Conservation (phyloP, 2,797 vertebrate species). For the Melanotaenia maccullochi region DNA sequence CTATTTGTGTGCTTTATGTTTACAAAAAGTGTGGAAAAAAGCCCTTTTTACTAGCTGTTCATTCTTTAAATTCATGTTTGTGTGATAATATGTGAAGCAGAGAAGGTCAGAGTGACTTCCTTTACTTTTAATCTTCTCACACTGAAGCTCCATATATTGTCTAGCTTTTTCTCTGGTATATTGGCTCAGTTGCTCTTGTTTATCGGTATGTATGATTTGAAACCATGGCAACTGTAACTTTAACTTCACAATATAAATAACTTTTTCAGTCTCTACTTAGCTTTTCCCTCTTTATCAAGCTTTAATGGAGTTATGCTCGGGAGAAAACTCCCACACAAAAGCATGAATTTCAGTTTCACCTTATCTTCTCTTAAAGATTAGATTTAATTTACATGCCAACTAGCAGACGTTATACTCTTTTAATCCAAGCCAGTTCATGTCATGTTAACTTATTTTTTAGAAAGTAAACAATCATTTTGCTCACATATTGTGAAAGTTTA, state of each 20-base stretch:
- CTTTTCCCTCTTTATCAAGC: no score
- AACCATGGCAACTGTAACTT: not conserved
- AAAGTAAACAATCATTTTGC: not conserved
- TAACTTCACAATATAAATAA: not conserved
- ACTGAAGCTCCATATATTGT: no score
- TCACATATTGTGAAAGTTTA: not conserved
- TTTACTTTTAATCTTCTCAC: no score
- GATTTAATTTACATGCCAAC: no score
- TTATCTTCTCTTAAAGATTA: no score
- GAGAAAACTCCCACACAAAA: no score
- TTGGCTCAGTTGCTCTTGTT: not conserved
- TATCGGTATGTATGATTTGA: not conserved
- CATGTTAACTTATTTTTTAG: no score
- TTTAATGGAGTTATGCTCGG: no score
- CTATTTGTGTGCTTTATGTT: not conserved
- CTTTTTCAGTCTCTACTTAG: no score
- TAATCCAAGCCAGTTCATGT: no score
- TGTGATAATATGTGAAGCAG: not conserved
- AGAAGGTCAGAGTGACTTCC: no score
- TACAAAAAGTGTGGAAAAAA: not conserved
- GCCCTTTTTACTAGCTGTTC: not conserved
- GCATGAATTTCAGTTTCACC: not conserved
- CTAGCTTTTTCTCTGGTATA: not conserved
- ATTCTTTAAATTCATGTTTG: not conserved
- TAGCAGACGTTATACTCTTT: no score